Conservation (phyloP, 2,797 vertebrate genomes). For the Bufotes viridis region DNA sequence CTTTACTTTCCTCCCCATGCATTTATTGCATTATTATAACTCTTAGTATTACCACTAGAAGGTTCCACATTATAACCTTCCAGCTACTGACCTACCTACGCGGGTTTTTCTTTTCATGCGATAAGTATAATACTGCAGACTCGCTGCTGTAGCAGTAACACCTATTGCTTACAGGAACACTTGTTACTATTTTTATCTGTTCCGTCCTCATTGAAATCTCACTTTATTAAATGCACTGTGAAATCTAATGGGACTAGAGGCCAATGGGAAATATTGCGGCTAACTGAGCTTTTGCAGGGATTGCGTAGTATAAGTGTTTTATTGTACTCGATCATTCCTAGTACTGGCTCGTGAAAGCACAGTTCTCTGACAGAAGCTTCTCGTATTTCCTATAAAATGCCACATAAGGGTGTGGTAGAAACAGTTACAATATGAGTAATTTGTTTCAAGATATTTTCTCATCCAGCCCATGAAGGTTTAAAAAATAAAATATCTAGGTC, state of each 20-base stretch:
- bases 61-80: not conserved
- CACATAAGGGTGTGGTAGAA: slow-evolving; percentile 48
- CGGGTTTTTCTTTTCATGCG: not conserved
- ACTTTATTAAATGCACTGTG: slow-evolving; percentile 11
- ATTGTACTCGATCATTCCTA: not conserved
- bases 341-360: not conserved
- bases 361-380: slow-evolving; percentile 19
- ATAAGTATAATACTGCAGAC: not conserved
- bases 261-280: not conserved
- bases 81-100: not conserved
- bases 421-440: slow-evolving; percentile 41
- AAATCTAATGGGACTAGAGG: not conserved
- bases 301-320: not conserved
- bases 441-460: slow-evolving; percentile 24
- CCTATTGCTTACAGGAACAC: slow-evolving; percentile 1
- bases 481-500: not conserved
- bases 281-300: not conserved
- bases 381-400: slow-evolving; percentile 16
- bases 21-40: not conserved
- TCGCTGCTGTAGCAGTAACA: not conserved
- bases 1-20: too few species aligned
- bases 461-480: not conserved
- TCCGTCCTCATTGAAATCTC: not conserved
- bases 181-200: not conserved
- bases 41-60: not conserved